phyloP scores from a whole-genome alignment of 2,888 invertebrate species.

The Pyrocoelia pectoralis region DNA sequence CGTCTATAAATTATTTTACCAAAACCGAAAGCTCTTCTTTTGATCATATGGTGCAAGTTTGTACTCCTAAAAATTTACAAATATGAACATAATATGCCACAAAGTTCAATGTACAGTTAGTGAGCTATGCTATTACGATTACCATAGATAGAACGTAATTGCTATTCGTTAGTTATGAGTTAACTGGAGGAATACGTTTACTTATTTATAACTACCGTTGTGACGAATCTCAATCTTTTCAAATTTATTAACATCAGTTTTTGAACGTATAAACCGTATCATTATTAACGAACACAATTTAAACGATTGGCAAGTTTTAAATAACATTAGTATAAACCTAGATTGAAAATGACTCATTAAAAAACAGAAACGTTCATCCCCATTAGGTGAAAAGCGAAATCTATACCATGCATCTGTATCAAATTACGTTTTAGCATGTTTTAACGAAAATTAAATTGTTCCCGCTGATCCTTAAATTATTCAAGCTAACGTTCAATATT shows the following conservation, averaged over 20 bases:
- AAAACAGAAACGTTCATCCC: too few relatives aligned
- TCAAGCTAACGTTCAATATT: background rate
- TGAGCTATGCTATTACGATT: background rate
- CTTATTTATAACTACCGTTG: background rate
- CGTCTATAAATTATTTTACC: background rate
- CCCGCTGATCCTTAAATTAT: background rate
- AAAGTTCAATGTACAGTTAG: constrained; percentile 9
- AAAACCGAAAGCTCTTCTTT: background rate
- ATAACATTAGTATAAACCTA: too few relatives aligned
- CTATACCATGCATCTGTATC: too few relatives aligned
- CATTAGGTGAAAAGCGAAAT: too few relatives aligned
- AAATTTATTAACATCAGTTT: background rate
- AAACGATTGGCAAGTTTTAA: too few relatives aligned
- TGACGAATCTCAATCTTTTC: background rate
- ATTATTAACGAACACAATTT: background rate
- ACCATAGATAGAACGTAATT: constrained; percentile 8
- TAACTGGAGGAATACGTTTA: background rate
- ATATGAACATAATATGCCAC: background rate
- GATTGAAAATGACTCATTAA: too few relatives aligned
- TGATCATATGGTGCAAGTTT: background rate
- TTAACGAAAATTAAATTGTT: too few relatives aligned
- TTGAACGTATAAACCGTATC: background rate
- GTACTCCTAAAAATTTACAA: background rate
- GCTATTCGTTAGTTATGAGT: constrained; percentile 4
- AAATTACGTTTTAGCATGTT: too few relatives aligned